Percentiles rank a stretch among this genome's conserved stretches.
These are phyloP conservation scores for Pyrocoelia pectoralis DNA, from an alignment of 2,888 invertebrate genomes.

Conservation along the genomic window DNA sequence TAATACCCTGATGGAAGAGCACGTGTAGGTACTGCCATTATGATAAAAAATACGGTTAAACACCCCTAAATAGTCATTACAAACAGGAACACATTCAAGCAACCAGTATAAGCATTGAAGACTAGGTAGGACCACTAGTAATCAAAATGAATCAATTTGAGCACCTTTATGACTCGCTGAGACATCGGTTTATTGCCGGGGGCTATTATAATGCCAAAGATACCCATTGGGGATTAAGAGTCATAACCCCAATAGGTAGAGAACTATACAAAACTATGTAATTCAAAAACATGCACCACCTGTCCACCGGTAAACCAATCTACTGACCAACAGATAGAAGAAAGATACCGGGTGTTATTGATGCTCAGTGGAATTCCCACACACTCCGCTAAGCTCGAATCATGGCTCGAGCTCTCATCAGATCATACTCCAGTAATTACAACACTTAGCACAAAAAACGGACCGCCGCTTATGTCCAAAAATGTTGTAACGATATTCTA, in stretches of 20 bases:
- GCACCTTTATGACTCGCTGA: not conserved
- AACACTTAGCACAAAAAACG: not conserved
- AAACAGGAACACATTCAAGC: too few species aligned
- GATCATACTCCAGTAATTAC: conserved; percentile 23
- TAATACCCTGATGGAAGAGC: too few species aligned
- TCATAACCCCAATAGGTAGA: conserved; percentile 15
- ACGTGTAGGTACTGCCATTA: too few species aligned
- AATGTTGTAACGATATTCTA: too few species aligned
- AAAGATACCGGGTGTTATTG: conserved; percentile 35
- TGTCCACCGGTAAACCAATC: conserved; percentile 9
- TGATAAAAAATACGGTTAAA: too few species aligned
- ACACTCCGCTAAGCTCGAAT: conserved; percentile 15
- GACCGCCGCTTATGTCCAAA: too few species aligned
- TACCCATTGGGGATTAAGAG: conserved; percentile 24
- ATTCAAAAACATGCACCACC: conserved; percentile 11
- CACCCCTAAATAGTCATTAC: too few species aligned
- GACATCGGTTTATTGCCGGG: conserved; percentile 31
- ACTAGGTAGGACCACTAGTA: too few species aligned
- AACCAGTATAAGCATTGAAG: too few species aligned
- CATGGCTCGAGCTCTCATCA: conserved; percentile 34
- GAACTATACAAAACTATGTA: conserved; percentile 14
- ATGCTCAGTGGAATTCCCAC: conserved; percentile 28
- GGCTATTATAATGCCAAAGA: conserved; percentile 32
- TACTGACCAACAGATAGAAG: conserved; percentile 6
- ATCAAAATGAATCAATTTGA: too few species aligned